These are phyloP conservation scores for Pangasius krempfi DNA, from an alignment of 2,797 vertebrate species.

Conservation along the genomic window DNA sequence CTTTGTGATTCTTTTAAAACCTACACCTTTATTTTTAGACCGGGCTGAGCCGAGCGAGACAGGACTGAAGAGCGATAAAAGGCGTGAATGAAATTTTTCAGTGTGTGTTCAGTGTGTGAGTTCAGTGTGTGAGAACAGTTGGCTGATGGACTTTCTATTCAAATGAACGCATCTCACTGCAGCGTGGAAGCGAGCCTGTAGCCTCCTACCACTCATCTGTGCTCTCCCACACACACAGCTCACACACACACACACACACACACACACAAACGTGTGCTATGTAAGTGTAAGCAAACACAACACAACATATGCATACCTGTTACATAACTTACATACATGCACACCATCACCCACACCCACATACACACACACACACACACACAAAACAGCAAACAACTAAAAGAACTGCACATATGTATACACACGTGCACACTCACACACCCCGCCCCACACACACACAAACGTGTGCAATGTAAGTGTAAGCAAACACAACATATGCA, in stretches of 20 bases:
- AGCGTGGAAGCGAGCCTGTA: slow-evolving; percentile 51
- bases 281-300: background rate
- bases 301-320: background rate
- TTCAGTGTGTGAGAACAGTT: slow-evolving; percentile 42
- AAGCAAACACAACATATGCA: no score
- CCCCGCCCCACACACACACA: background rate
- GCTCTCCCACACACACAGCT: slow-evolving; percentile 43
- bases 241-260: background rate
- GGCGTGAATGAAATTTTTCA: slow-evolving; percentile 28
- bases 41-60: background rate
- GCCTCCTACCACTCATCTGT: slow-evolving; percentile 70
- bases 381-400: background rate
- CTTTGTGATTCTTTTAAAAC: background rate
- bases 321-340: background rate
- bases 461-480: no score
- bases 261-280: background rate
- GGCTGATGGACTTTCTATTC: slow-evolving; percentile 58
- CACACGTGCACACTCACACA: background rate
- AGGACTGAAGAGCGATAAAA: background rate
- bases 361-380: background rate
- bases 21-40: background rate
- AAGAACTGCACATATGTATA: background rate
- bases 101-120: background rate
- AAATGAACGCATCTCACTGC: slow-evolving; percentile 60
- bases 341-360: background rate